phyloP scores from a whole-genome alignment of 2,888 invertebrate species.

The Allophyes oxyacanthae region DNA sequence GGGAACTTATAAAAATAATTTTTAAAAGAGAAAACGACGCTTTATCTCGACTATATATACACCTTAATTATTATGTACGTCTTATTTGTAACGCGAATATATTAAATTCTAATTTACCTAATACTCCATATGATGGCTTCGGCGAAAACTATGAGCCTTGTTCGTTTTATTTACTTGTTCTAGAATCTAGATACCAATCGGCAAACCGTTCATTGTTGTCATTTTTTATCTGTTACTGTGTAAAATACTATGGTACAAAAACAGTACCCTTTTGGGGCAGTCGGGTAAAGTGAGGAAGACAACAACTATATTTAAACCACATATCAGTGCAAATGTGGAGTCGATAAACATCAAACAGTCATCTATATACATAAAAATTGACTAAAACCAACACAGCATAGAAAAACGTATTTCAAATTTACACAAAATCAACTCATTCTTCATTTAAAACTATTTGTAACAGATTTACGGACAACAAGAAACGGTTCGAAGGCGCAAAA shows the following conservation, averaged over 20 bases:
- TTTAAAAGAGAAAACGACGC: slow-evolving; percentile 41
- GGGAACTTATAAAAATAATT: slow-evolving; percentile 56
- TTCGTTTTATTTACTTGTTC: slow-evolving; percentile 55
- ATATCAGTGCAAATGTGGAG: not conserved
- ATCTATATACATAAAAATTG: slow-evolving; percentile 15
- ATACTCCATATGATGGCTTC: slow-evolving; percentile 54
- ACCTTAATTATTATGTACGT: slow-evolving; percentile 58
- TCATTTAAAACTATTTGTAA: not conserved
- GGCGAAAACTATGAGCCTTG: slow-evolving; percentile 49
- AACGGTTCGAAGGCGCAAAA: slow-evolving; percentile 28
- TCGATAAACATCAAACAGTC: not conserved
- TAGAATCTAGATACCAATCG: slow-evolving; percentile 32
- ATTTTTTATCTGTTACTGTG: not conserved
- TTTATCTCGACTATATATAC: slow-evolving; percentile 54
- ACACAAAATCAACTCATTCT: not conserved
- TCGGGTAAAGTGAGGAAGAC: slow-evolving; percentile 23
- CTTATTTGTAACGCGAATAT: slow-evolving; percentile 54
- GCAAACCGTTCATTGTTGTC: slow-evolving; percentile 28
- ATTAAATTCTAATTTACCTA: slow-evolving; percentile 57
- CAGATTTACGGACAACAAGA: slow-evolving; percentile 19
- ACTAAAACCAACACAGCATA: slow-evolving; percentile 12
- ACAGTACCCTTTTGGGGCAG: no score
- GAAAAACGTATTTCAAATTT: no score
- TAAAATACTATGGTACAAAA: slow-evolving; percentile 1
- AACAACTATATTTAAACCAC: not conserved